Evolutionary conservation across 2,113 vertebrate species (phyloP), one percentile per base, ranked within the genome.

Genomic region (Odontesthes bonariensis): DNA sequence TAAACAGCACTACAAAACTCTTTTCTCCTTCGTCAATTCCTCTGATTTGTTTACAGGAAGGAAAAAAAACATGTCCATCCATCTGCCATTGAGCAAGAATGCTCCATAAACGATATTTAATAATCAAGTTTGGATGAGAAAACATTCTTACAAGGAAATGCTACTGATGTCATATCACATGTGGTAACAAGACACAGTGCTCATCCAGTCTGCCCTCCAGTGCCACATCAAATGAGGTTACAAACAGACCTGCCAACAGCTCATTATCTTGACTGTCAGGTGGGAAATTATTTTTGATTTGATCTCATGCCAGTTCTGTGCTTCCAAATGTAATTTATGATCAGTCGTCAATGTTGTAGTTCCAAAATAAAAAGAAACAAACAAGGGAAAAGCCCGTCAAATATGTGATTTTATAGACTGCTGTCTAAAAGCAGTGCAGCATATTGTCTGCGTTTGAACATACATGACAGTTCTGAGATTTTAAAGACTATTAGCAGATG

Each of bases 231-330:
- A 73, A 77, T n/a, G 19, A 81, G 12, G 22, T 66, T 67, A 62
- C 74, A 79, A 67, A 73, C 77, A 66, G 12, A 67, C 71, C 52
- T 82, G 75, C 77, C 78, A 82, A 62, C 76, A 84, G 44, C 44
- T 58, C 62, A 64, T 85, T 57, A 73, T 27, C 52, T 8, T 68
- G 17, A 33, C 73, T 81, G 71, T 82, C 62, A 52, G 62, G 47
- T 78, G 72, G 81, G 46, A 76, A 73, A 67, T 77, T 1, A 77
- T 82, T 88, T 38, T 58, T 20, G 62, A 84, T 80, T 75, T 86
- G 81, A 88, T 88, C 72, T 56, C 44, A 20, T 76, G 84, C 87
- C 85, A 88, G 46, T 75, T 87, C 63, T 71, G 54, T 57, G 56
- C 54, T 68, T 69, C 33, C 60, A 70, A 55, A 66, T 73, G 23